A percentile compares a stretch with the other conserved stretches of the same genome.
phyloP scores from a whole-genome alignment of 53 echinoderm and acorn worm species.

The Actinopyga echinites region DNA sequence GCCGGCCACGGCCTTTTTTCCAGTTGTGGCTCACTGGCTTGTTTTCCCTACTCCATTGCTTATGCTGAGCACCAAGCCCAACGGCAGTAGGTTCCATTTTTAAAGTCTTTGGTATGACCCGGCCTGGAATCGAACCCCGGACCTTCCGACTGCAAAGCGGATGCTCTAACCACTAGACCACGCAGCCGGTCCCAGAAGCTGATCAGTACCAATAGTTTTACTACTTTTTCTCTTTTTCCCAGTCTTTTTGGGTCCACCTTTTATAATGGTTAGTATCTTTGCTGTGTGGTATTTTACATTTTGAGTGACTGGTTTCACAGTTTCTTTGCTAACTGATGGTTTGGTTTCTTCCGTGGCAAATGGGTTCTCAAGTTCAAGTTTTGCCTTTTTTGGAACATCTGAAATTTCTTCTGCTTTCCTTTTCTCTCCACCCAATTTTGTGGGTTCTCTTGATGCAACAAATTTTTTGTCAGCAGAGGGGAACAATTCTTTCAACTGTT shows the following conservation, averaged over 20 bases:
- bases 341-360: background rate
- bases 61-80: too few species aligned
- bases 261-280: constrained; percentile 14
- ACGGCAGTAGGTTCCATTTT: too few species aligned
- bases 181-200: too few species aligned
- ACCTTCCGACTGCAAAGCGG: too few species aligned
- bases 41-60: too few species aligned
- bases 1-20: too few species aligned
- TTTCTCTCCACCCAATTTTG: background rate
- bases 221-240: background rate
- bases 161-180: too few species aligned
- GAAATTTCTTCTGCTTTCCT: background rate
- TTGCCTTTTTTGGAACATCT: background rate
- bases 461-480: background rate
- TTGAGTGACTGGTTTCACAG: background rate
- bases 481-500: background rate
- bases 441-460: background rate
- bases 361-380: constrained; percentile 10
- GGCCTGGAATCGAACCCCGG: too few species aligned
- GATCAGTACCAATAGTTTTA: too few species aligned
- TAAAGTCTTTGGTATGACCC: too few species aligned
- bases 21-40: too few species aligned
- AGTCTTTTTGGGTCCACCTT: background rate
- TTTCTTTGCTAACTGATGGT: background rate
- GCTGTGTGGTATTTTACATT: constrained; percentile 6